These are phyloP conservation scores for Amphiprion clarkii DNA, from an alignment of 2,797 vertebrate species.

Conservation along the genomic window DNA sequence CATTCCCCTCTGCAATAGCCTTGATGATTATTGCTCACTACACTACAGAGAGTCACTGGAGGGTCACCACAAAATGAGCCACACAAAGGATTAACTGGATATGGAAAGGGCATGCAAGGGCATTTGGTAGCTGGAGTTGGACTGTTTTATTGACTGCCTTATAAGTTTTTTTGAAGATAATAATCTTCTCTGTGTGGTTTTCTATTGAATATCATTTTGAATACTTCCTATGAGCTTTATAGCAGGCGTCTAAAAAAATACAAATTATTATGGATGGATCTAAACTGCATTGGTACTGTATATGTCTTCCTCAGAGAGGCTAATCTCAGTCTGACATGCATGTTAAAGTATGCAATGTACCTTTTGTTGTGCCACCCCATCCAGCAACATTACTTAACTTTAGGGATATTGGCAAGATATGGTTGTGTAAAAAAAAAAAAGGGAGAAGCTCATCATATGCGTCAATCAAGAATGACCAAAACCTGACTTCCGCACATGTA, in stretches of 20 bases:
- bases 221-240: background rate
- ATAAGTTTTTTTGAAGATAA: background rate
- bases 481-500: no score
- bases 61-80: constrained; percentile 67
- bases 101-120: constrained; percentile 30
- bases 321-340: no score
- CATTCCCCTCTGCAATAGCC: constrained; percentile 55
- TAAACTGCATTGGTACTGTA: no score
- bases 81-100: constrained; percentile 58
- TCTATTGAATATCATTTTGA: background rate
- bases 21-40: constrained; percentile 71
- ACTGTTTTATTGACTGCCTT: constrained; percentile 11
- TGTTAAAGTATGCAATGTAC: no score
- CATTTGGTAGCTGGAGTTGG: constrained; percentile 35
- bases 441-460: background rate
- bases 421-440: no score
- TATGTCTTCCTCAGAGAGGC: no score
- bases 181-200: background rate
- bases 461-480: background rate
- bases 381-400: background rate
- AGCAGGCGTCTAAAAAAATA: no score
- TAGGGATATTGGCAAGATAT: background rate
- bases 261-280: no score
- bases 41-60: constrained; percentile 46
- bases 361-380: no score